Percentiles rank a stretch among this genome's conserved stretches.
Conservation (phyloP, 1,140 invertebrate species). For the Reticulitermes speratus region DNA sequence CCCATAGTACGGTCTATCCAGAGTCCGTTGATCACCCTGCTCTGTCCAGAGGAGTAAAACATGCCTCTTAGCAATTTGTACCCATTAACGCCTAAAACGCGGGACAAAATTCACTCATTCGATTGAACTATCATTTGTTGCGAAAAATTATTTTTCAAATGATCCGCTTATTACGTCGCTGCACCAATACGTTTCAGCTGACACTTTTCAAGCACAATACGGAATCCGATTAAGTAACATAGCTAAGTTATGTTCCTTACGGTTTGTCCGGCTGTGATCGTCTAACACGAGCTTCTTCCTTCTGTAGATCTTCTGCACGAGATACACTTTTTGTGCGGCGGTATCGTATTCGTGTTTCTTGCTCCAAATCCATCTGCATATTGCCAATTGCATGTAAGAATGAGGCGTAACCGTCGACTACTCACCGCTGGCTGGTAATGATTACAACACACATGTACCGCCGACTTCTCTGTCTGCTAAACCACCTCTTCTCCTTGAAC, state of each 20-base stretch:
- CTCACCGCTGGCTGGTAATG: neutral
- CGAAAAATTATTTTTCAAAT: no score
- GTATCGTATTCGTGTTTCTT: constrained; percentile 54
- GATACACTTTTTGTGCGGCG: constrained; percentile 82
- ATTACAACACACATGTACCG: neutral
- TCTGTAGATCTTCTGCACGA: constrained; percentile 80
- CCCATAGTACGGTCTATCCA: no score
- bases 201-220: neutral
- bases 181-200: neutral
- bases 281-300: constrained; percentile 73
- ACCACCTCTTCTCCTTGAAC: neutral
- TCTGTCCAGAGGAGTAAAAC: no score
- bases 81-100: no score
- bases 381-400: neutral
- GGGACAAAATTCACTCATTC: no score
- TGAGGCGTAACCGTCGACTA: neutral
- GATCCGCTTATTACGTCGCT: no score
- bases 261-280: constrained; percentile 84
- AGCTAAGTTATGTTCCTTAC: constrained; percentile 59
- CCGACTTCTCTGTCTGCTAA: neutral
- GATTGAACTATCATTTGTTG: no score
- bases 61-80: no score
- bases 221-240: neutral
- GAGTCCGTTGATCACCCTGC: no score
- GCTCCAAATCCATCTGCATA: constrained; percentile 42